Evolutionary conservation across 2,888 invertebrate genomes (phyloP), one percentile per base, ranked within the genome.

Genomic region (Cryptocephalus primarius): DNA sequence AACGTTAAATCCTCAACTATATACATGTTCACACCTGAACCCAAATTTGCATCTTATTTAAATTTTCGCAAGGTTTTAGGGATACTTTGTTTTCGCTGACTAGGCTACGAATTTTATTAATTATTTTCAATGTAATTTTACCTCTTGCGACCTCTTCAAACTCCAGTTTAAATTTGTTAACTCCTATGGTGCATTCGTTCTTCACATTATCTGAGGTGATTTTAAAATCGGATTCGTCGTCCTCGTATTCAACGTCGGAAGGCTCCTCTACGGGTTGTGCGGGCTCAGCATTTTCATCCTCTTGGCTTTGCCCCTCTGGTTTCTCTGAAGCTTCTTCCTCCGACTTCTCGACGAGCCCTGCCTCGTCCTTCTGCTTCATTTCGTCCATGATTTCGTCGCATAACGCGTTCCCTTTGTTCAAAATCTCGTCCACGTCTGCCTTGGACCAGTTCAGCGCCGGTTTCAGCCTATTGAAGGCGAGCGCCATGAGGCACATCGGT

Each of bases 161-260:
- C 34, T 55, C 57, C 6, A 63, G 13, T 9, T 45, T 47, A 32
- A 70, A 57, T 38, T 60, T 59, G 53, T 70, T 70, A 4, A 66
- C 49, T 1, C 70, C 70, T 12, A 70, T 58, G 31, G 57, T 57
- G 36, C 67, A 63, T n/a, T 62, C 56, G n/a, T 57, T 61, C n/a
- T 57, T 42, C 9, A 66, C 60, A 45, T 66, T 66, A 4, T 58
- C 58, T 1, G 59, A 53, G 6, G 61, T 63, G 8, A 67, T 63
- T 13, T 57, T 56, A 6, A 36, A 36, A 2, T 12, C 12, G 6
- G 22, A 22, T 6, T 22, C 6, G 3, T 14, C 9, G 2, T 42
- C 42, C 33, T 42, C 32, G 9, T 22, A 32, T 42, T 40, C 32
- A 11, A 46, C 22, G 12, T 31, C 32, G 14, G 34, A 33, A 11